These are phyloP conservation scores for Drosophila melanosoma DNA, from an alignment of 2,888 invertebrate genomes.

Conservation along the genomic window DNA sequence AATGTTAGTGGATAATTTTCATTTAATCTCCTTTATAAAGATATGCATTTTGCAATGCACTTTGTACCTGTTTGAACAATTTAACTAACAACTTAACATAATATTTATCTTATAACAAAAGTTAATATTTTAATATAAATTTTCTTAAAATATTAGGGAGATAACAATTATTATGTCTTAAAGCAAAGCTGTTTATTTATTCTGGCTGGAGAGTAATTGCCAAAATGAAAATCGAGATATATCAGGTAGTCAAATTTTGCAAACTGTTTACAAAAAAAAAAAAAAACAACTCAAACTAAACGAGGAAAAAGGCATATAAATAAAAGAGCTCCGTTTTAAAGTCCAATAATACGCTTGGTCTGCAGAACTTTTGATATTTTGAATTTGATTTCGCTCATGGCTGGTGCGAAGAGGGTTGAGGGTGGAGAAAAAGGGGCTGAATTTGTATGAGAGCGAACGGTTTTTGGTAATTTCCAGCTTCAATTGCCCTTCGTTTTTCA, in stretches of 20 bases:
- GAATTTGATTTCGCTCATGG: conserved; percentile 30
- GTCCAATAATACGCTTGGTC: conserved; percentile 49
- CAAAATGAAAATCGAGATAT: background rate
- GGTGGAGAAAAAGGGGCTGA: background rate
- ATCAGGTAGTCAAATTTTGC: background rate
- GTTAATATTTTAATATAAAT: background rate
- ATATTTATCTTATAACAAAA: background rate
- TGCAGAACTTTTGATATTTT: conserved; percentile 37
- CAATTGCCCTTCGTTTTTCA: conserved; percentile 67
- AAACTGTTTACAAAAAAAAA: background rate
- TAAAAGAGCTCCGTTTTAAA: conserved; percentile 34
- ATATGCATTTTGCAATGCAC: background rate
- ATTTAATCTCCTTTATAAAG: background rate
- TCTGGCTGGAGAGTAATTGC: background rate
- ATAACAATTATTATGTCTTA: background rate
- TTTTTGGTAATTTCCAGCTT: conserved; percentile 65
- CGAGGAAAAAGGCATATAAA: conserved; percentile 24
- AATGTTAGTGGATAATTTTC: background rate
- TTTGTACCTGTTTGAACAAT: background rate
- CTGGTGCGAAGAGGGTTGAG: background rate
- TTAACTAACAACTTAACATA: background rate
- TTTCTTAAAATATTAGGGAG: background rate
- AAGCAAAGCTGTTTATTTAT: background rate
- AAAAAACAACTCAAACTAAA: background rate
- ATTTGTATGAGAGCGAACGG: conserved; percentile 16